A percentile compares a stretch with the other conserved stretches of the same genome.
Conservation (phyloP, 2,888 invertebrate genomes). For the Acanthosepion pharaonis region DNA sequence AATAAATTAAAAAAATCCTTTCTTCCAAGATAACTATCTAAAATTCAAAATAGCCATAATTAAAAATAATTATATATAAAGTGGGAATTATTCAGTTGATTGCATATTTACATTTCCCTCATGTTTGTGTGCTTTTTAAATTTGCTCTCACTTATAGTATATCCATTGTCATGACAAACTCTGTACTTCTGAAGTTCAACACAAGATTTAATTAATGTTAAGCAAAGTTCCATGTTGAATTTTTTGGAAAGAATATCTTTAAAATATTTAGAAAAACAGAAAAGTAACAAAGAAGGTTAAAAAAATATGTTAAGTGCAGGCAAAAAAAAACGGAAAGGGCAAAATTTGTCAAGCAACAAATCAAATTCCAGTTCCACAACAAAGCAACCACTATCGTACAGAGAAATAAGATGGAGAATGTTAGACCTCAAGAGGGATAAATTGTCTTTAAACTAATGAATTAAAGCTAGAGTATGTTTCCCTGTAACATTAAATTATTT, state of each 20-base stretch:
- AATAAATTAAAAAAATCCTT: no score
- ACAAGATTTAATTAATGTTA: neutral
- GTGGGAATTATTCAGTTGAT: no score
- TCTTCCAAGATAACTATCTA: no score
- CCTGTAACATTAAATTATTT: no score
- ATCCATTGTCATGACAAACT: neutral
- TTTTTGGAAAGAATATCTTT: neutral
- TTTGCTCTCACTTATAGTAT: no score
- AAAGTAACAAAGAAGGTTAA: neutral
- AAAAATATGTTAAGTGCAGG: neutral
- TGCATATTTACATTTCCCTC: no score
- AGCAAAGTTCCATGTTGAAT: neutral
- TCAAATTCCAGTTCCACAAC: neutral
- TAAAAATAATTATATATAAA: no score
- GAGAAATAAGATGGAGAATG: neutral
- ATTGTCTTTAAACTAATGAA: no score
- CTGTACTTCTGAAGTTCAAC: neutral
- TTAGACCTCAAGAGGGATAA: neutral
- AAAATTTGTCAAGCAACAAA: neutral
- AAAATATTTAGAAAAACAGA: neutral
- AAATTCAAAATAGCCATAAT: no score
- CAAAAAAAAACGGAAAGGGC: neutral
- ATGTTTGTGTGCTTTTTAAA: no score
- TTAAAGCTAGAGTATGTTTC: no score
- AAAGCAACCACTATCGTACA: neutral